Evolutionary conservation across 1,140 invertebrate genomes (phyloP).

Genomic region (Penaeus vannamei): DNA sequence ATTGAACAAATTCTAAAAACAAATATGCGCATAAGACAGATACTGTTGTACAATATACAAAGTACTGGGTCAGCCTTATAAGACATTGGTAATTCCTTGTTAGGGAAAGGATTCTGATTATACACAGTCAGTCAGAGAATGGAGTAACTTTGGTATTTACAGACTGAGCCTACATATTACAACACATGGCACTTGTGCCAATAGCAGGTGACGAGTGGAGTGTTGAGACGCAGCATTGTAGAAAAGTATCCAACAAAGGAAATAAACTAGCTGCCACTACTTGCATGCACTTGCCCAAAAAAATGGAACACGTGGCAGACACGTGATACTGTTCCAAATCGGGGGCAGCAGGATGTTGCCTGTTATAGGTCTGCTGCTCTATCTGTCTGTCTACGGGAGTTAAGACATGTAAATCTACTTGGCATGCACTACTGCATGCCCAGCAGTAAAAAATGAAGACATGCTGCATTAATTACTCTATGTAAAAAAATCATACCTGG

Average conservation of each 20-base stretch:
- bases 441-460: conserved; percentile 53
- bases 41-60: conserved; percentile 51
- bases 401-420: conserved; percentile 27
- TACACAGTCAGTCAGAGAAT: conserved; percentile 57
- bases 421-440: conserved; percentile 63
- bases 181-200: conserved; percentile 42
- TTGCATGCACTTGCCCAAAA: conserved; percentile 63
- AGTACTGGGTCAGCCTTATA: conserved; percentile 51
- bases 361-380: conserved; percentile 58
- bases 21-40: conserved; percentile 51
- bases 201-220: conserved; percentile 61
- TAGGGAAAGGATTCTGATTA: conserved; percentile 55
- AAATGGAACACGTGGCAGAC: conserved; percentile 59
- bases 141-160: conserved; percentile 59
- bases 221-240: conserved; percentile 54
- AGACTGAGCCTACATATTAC: conserved; percentile 53
- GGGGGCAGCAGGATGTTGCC: conserved; percentile 56
- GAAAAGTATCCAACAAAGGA: conserved; percentile 49
- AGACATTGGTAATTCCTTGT: conserved; percentile 55
- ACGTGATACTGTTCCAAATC: conserved; percentile 52
- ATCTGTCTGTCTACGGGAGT: no score
- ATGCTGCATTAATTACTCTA: conserved; percentile 54
- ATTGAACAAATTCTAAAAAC: conserved; percentile 52
- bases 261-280: conserved; percentile 62
- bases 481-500: conserved; percentile 54